Evolutionary conservation across 2,797 vertebrate species (phyloP).

Genomic region (Ctenopoma kingsleyae): DNA sequence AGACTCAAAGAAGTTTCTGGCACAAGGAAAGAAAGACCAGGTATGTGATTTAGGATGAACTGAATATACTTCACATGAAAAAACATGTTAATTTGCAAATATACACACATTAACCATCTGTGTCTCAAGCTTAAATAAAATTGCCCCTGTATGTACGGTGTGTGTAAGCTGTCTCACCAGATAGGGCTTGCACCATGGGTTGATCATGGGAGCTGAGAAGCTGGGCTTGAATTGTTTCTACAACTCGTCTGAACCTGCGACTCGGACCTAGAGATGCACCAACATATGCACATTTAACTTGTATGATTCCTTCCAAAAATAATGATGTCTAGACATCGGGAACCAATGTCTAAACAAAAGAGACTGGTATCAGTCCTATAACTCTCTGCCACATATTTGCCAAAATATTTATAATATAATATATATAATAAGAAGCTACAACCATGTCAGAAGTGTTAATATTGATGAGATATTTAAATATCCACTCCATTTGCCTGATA

Average conservation of each 20-base stretch:
- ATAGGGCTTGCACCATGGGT: slow-evolving; percentile 90
- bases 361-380: not conserved
- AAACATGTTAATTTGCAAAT: not conserved
- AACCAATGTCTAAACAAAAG: not conserved
- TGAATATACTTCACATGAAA: not conserved
- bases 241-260: slow-evolving; percentile 94
- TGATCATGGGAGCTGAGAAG: slow-evolving; percentile 94
- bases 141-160: not conserved
- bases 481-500: slow-evolving; percentile 85
- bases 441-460: not conserved
- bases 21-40: not conserved
- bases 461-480: not conserved
- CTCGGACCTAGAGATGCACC: slow-evolving; percentile 87
- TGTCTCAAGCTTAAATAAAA: not conserved
- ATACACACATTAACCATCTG: not conserved
- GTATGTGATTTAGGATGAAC: not conserved
- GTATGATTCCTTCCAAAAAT: not conserved
- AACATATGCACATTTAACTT: not conserved
- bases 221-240: slow-evolving; percentile 95
- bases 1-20: not conserved
- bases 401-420: not conserved
- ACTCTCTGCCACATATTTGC: no score
- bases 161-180: slow-evolving; percentile 83
- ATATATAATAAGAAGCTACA: not conserved
- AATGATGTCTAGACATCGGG: not conserved